These are phyloP conservation scores for Theristus sp. DNA, from an alignment of 2,888 invertebrate species.

Conservation along the genomic window DNA sequence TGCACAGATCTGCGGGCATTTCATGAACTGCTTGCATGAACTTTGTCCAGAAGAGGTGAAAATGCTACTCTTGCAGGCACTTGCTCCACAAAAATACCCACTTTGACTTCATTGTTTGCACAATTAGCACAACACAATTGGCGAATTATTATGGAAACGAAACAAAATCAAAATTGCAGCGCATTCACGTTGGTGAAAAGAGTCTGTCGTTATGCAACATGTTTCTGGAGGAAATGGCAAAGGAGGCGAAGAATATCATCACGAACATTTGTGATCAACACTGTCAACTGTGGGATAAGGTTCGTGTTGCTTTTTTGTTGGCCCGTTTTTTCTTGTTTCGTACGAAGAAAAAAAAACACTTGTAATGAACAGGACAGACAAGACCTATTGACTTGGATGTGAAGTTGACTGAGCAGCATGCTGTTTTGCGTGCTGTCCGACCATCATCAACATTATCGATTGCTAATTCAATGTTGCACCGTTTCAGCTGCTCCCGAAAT, in stretches of 20 bases:
- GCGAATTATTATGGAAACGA: too few relatives aligned
- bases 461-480: neutral
- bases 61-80: neutral
- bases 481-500: slow-evolving; percentile 58
- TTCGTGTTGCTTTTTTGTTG: slow-evolving; percentile 14
- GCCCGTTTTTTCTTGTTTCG: too few relatives aligned
- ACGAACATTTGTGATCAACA: slow-evolving; percentile 96
- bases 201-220: slow-evolving; percentile 86
- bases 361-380: neutral
- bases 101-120: too few relatives aligned
- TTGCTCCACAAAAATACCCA: neutral
- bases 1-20: slow-evolving; percentile 86
- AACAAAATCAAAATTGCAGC: too few relatives aligned
- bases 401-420: too few relatives aligned
- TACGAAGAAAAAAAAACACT: neutral
- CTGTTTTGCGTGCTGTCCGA: neutral
- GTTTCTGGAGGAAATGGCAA: slow-evolving; percentile 94
- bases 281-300: slow-evolving; percentile 80
- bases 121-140: too few relatives aligned
- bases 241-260: slow-evolving; percentile 93
- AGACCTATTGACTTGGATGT: too few relatives aligned
- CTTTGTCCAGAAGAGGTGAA: slow-evolving; percentile 79
- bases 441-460: neutral
- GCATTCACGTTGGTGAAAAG: slow-evolving; percentile 82
- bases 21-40: slow-evolving; percentile 89